A percentile compares a stretch with the other conserved stretches of the same genome.
Evolutionary conservation across 2,797 vertebrate genomes (phyloP).

Genomic region (Micropoecilia bifurca): DNA sequence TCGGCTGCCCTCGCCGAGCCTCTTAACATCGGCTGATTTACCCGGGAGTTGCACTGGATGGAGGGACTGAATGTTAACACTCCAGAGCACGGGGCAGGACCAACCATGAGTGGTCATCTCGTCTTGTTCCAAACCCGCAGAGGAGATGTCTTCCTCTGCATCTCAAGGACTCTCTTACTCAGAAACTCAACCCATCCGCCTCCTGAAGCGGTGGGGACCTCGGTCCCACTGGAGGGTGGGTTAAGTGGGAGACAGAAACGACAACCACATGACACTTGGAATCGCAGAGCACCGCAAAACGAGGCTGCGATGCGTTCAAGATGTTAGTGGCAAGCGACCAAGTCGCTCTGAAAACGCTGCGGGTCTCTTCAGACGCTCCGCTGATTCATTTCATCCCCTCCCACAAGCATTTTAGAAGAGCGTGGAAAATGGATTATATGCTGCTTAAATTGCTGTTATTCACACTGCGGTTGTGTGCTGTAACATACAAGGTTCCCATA

Average conservation of each 20-base stretch:
- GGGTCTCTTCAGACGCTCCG: neutral
- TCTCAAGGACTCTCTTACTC: conserved; percentile 42
- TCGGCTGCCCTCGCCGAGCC: conserved; percentile 69
- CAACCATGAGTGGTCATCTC: conserved; percentile 55
- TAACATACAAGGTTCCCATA: neutral
- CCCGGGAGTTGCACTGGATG: conserved; percentile 37
- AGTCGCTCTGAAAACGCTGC: neutral
- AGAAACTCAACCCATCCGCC: conserved; percentile 46
- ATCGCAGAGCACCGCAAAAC: conserved; percentile 17
- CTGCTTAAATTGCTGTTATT: neutral
- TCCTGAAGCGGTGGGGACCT: conserved; percentile 33
- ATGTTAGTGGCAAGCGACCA: neutral
- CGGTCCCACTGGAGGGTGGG: conserved; percentile 22
- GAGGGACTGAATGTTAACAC: conserved; percentile 60
- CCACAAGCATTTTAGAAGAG: neutral
- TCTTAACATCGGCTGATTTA: conserved; percentile 55
- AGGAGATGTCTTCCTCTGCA: conserved; percentile 44
- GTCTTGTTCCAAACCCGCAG: conserved; percentile 33
- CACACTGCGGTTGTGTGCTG: neutral
- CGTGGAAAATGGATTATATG: neutral
- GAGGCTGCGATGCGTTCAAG: conserved; percentile 6
- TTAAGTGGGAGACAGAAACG: conserved; percentile 18
- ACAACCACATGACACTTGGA: conserved; percentile 9
- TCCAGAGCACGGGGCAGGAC: conserved; percentile 34
- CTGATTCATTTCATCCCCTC: neutral